Evolutionary conservation across 2,888 invertebrate species (phyloP).

Genomic region (Philopedon plagiatum): DNA sequence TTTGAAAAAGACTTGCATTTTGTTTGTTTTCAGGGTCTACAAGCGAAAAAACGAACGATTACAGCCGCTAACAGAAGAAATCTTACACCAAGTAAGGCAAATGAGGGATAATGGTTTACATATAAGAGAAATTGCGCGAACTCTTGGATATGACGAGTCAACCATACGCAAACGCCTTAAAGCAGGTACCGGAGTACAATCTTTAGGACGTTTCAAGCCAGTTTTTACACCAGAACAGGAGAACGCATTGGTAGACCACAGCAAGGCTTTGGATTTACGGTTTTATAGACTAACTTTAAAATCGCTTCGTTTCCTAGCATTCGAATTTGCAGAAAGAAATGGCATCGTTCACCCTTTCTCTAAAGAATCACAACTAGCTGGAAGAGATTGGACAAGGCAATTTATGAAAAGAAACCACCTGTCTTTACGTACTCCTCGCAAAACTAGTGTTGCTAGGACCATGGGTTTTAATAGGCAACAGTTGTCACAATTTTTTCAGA

Average conservation of each 20-base stretch:
- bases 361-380: slow-evolving; percentile 32
- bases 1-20: no score
- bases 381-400: slow-evolving; percentile 35
- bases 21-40: no score
- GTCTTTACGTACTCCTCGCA: slow-evolving; percentile 37
- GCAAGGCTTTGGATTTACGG: slow-evolving; percentile 26
- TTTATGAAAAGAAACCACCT: slow-evolving; percentile 39
- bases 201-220: slow-evolving; percentile 13
- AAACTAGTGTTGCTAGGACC: slow-evolving; percentile 37
- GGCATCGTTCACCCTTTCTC: slow-evolving; percentile 22
- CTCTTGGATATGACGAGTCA: slow-evolving; percentile 24
- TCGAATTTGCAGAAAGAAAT: slow-evolving; percentile 29
- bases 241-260: slow-evolving; percentile 24
- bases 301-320: slow-evolving; percentile 23
- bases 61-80: no score
- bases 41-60: no score
- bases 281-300: slow-evolving; percentile 22
- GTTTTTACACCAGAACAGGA: slow-evolving; percentile 29
- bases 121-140: slow-evolving; percentile 20
- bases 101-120: background rate
- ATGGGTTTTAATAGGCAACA: slow-evolving; percentile 22
- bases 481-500: slow-evolving; percentile 39
- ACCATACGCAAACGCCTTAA: slow-evolving; percentile 22
- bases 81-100: no score
- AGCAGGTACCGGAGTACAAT: slow-evolving; percentile 12